Conservation (phyloP, 2,113 vertebrate species). For the Elephantulus edwardii region DNA sequence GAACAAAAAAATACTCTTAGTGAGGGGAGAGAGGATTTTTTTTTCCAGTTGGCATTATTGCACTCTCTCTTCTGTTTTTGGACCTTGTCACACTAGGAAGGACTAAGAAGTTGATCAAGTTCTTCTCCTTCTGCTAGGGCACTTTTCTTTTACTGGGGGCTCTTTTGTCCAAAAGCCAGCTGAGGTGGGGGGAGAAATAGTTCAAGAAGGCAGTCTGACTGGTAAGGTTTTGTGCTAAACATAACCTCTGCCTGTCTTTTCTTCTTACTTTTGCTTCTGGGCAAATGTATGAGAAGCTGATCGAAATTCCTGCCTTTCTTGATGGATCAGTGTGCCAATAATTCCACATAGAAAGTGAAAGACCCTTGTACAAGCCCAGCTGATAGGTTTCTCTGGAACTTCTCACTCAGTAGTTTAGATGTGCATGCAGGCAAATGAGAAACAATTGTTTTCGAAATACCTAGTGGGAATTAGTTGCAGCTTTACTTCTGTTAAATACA, state of each 20-base stretch:
- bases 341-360: not conserved
- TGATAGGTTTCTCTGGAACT: not conserved
- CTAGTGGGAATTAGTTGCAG: not conserved
- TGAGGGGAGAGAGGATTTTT: not conserved
- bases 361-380: not conserved
- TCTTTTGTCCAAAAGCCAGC: not conserved
- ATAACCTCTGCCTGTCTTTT: not conserved
- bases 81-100: not conserved
- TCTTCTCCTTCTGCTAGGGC: not conserved
- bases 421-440: not conserved
- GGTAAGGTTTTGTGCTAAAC: not conserved
- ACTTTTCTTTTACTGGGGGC: not conserved
- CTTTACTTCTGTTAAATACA: slow-evolving; percentile 25
- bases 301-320: not conserved
- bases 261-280: not conserved
- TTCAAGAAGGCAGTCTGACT: not conserved
- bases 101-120: not conserved
- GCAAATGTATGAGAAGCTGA: not conserved
- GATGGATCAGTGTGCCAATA: not conserved
- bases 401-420: slow-evolving; percentile 17
- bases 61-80: not conserved
- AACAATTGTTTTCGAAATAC: slow-evolving; percentile 31
- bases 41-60: not conserved
- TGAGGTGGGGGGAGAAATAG: not conserved
- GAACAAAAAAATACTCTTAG: not conserved